phyloP scores from a whole-genome alignment of 2,797 vertebrate genomes.

The Micrastur ruficollis region DNA sequence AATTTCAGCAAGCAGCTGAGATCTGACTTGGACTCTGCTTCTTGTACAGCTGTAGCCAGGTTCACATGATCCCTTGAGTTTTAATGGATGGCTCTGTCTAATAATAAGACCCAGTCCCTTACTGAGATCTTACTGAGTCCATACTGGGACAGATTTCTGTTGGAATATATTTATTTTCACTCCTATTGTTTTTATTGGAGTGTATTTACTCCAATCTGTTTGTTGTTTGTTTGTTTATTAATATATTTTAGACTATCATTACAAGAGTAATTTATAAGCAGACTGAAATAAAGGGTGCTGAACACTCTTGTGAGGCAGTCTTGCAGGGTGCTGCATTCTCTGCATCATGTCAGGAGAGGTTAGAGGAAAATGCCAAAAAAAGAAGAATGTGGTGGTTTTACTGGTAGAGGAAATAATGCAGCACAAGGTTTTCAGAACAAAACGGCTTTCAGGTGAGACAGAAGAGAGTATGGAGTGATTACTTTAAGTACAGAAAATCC shows the following conservation, averaged over 20 bases:
- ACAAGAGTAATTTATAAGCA: not conserved
- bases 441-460: not conserved
- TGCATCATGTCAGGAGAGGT: not conserved
- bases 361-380: not conserved
- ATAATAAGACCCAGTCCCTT: not conserved
- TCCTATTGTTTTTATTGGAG: not conserved
- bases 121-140: not conserved
- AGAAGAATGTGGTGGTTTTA: not conserved
- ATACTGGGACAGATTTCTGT: not conserved
- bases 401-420: not conserved
- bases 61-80: conserved; percentile 35
- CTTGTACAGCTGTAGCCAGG: conserved; percentile 18
- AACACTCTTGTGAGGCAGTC: not conserved
- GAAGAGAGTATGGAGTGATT: not conserved
- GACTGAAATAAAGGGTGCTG: not conserved
- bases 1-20: conserved; percentile 48
- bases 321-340: not conserved
- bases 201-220: not conserved
- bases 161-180: not conserved
- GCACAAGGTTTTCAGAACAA: not conserved
- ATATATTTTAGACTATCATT: not conserved
- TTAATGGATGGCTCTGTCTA: not conserved
- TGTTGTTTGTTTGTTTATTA: not conserved
- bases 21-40: conserved; percentile 30
- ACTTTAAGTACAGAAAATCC: not conserved